Evolutionary conservation across 2,113 vertebrate genomes (phyloP), one percentile per base, ranked within the genome.

Genomic region (Barnardius zonarius): DNA sequence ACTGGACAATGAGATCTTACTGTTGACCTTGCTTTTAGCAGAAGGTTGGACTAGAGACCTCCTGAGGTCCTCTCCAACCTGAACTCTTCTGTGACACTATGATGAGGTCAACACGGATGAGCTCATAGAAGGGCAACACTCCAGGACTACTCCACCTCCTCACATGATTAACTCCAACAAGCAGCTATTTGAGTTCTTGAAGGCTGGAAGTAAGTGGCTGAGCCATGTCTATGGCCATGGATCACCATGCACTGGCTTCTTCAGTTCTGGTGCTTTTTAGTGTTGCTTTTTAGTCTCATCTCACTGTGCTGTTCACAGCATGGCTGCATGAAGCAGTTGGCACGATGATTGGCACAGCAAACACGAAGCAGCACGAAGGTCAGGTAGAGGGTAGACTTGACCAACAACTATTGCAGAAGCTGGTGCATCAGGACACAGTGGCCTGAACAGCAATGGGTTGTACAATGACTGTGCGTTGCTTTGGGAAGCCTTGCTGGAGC

Each of bases 281-380:
- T 28, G 27, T n/a, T 63, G 48, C 13, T 30, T 83, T 92, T 74
- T n/a, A 79, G 39, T n/a, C n/a, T 31, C 16, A 9, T 76, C 70
- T 66, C 51, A 76, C 68, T 0, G 2, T 16, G 28, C 37, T 43
- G 49, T n/a, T 54, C 55, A 49, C 27, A 75, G 23, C 62, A 22
- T 8, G 43, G 61, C 22, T 0, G 1, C 43, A 23, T 11, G 54
- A 77, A 87, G 72, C 41, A 41, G 33, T 8, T 59, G 63, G 27
- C 61, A 63, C 0, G 0, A 49, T 30, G 27, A 20, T 0, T 3
- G 39, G 14, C 15, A 41, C 31, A 43, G 22, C 13, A 18, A 86
- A 63, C 31, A 43, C 12, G 8, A 13, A n/a, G 55, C 37, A 75
- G 78, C 31, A n/a, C 5, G n/a, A 69, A 66, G 37, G 19, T 63